Evolutionary conservation across 2,888 invertebrate species (phyloP).

Genomic region (Drepana falcataria): DNA sequence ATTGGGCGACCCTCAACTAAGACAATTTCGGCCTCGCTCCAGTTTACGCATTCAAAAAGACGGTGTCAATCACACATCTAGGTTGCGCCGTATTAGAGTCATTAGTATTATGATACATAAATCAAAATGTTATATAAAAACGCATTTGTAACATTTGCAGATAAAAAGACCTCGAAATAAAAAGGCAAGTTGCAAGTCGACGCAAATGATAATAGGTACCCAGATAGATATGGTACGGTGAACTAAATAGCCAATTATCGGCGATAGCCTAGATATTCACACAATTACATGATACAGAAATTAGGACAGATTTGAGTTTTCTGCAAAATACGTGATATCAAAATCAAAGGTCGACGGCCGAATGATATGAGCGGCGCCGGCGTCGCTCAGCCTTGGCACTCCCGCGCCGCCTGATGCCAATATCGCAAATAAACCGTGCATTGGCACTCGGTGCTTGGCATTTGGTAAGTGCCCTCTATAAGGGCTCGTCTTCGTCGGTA

Average conservation of each 20-base stretch:
- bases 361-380: slow-evolving; percentile 45
- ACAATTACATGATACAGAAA: not conserved
- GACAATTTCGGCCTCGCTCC: slow-evolving; percentile 27
- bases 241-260: not conserved
- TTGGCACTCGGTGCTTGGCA: slow-evolving; percentile 68
- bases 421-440: slow-evolving; percentile 73
- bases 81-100: slow-evolving; percentile 37
- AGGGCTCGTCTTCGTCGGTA: slow-evolving; percentile 44
- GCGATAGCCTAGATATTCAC: not conserved
- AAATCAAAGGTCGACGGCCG: slow-evolving; percentile 58
- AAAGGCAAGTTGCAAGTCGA: too few species aligned
- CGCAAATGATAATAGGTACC: not conserved
- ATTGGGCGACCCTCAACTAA: slow-evolving; percentile 12
- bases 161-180: too few species aligned
- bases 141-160: too few species aligned
- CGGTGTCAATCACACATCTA: slow-evolving; percentile 47
- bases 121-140: slow-evolving; percentile 8
- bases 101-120: slow-evolving; percentile 18
- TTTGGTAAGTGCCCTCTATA: slow-evolving; percentile 52
- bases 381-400: slow-evolving; percentile 62
- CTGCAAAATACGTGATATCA: slow-evolving; percentile 4
- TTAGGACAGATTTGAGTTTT: not conserved
- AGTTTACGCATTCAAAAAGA: slow-evolving; percentile 36
- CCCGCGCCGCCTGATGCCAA: slow-evolving; percentile 57
- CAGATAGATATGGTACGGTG: not conserved